Conservation (phyloP, 2,113 vertebrate species). For the Python bivittatus region DNA sequence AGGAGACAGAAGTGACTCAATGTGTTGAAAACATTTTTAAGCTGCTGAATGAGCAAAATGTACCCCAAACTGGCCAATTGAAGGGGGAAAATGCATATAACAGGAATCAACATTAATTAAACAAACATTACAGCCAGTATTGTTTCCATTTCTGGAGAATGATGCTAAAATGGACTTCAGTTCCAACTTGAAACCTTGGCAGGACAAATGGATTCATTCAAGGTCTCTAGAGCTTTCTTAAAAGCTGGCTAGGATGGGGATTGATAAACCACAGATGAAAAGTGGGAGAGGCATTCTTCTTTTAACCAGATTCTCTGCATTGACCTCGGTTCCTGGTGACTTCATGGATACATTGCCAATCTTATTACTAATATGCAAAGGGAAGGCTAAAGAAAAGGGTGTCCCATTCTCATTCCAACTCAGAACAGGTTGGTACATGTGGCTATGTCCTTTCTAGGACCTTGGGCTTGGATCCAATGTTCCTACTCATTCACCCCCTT, state of each 20-base stretch:
- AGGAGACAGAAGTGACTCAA: background rate
- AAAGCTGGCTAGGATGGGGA: background rate
- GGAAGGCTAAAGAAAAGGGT: too few species aligned
- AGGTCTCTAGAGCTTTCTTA: background rate
- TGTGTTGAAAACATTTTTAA: background rate
- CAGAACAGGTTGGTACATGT: too few species aligned
- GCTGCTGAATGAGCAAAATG: background rate
- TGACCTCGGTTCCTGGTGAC: too few species aligned
- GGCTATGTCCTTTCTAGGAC: too few species aligned
- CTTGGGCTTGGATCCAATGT: too few species aligned
- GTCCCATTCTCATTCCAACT: too few species aligned
- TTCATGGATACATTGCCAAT: too few species aligned
- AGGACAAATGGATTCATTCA: background rate
- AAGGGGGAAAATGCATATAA: background rate
- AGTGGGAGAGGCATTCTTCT: background rate
- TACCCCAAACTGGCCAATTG: background rate
- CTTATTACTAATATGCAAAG: too few species aligned
- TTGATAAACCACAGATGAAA: background rate
- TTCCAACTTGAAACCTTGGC: background rate
- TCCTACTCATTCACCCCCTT: too few species aligned
- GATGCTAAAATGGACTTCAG: background rate
- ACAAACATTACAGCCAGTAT: background rate
- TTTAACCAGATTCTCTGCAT: background rate
- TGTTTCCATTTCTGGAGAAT: background rate
- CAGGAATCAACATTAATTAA: background rate